Base-by-base conservation (phyloP, 2,797 vertebrate species). In the Rhadinocentrus ornatus region DNA sequence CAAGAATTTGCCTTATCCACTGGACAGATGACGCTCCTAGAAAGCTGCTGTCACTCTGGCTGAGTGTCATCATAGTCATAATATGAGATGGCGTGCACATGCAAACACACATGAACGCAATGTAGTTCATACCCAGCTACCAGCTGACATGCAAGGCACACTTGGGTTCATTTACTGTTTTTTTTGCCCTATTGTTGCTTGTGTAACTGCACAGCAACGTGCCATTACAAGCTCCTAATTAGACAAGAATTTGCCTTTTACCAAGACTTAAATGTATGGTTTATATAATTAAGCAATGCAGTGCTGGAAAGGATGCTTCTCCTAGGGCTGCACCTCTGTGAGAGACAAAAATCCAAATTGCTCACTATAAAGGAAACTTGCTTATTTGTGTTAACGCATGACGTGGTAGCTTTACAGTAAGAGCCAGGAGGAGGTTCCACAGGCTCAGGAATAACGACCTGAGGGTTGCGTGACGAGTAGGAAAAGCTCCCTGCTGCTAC, bases 1-100 rank as follows among this genome's bases (percentile, higher is more conserved):
- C 85, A 71, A 65, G 59, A 62, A 62, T 37, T 65, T 32, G 55
- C 83, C 57, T 76, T 73, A 80, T 82, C 71, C 53, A 34, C 77
- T 75, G 85, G 71, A 75, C 67, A 44, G 70, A 75, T 83, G 82
- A 88, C 80, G 73, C 88, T 90, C 81, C 62, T 83, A 82, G 88
- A 89, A 88, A 92, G 80, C 89, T 37, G 62, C 85, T 78, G 88
- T 89, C 85, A 80, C 77, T 70, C 80, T 60, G 35, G 65, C 63
- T 82, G 78, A 82, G 71, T 69, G 78, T 90, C 88, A 86, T 68
- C 0, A 24, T 79, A 77, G 80, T 69, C 18, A 0, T 87, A 66
- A 89, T 68, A 50, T 2, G 50, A 85, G 77, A 63, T 27, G 41
- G 18, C 86, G 63, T 44, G 9, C 39, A 68, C 53, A 48, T 34